Base-by-base conservation (phyloP, 2,888 invertebrate genomes). In the Pristionchus fissidentatus region DNA sequence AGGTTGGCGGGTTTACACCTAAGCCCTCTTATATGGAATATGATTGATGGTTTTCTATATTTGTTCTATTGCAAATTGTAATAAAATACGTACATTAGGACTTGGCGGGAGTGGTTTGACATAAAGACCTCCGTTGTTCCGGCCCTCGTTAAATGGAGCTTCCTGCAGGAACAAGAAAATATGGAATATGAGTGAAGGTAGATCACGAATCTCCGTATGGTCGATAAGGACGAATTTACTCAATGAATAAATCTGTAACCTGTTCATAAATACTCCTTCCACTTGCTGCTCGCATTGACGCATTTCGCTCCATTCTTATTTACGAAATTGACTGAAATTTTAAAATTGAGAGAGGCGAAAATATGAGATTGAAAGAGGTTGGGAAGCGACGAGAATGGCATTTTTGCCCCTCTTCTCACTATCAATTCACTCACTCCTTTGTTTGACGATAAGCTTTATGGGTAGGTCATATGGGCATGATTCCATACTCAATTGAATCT, bases 371-470 rank as follows among this genome's bases (percentile, higher is more conserved):
- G 57, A 57, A 57, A 22, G 22, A 57, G 26, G 26, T 10, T 57
- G 57, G n/a, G 10, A 57, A 57, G 57, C n/a, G 57, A 22, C 57
- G 26, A 57, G 29, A 57, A 57, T 57, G 57, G 57, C 8, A 57
- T 57, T 26, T n/a, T 57, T 57, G 57, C 22, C 22, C n/a, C 29
- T n/a, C 57, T 57, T 57, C 57, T 57, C 57, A 5, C n/a, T 57
- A n/a, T 26, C 57, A 26, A 57, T n/a, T 57, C 57, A 57, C 29
- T 57, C 57, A 10, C 29, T 57, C 29, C 57, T 57, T 57, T 57
- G 57, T 57, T 57, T 57, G 57, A 29, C 26, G 57, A 57, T 57
- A 57, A 57, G 57, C 57, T 57, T 57, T 57, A 57, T 57, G 57
- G 57, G 57, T 57, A 57, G 57, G 57, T 57, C 57, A 57, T 57